Percentiles rank a stretch among this genome's conserved stretches.
Evolutionary conservation across 2,888 invertebrate species (phyloP).

Genomic region (Dynastes hyllus): DNA sequence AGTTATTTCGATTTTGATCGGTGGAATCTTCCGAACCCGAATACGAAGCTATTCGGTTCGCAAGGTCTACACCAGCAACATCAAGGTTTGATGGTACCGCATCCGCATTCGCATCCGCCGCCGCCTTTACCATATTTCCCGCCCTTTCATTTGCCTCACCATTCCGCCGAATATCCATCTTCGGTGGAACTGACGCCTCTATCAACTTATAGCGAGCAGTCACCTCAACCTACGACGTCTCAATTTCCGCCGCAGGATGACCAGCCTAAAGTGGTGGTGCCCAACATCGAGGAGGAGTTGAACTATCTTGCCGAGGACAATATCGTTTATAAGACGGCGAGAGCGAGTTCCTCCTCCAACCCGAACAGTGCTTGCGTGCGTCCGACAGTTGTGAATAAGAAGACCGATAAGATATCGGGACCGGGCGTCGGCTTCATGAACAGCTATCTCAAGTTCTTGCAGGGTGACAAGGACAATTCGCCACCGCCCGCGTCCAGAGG

Average conservation of each 20-base stretch:
- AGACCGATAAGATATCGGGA: slow-evolving; percentile 46
- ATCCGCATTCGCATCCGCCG: slow-evolving; percentile 77
- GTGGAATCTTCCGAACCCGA: slow-evolving; percentile 84
- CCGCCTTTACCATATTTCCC: slow-evolving; percentile 83
- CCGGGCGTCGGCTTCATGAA: slow-evolving; percentile 88
- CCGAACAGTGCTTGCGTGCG: slow-evolving; percentile 44
- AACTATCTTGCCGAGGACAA: slow-evolving; percentile 80
- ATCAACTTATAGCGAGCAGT: slow-evolving; percentile 73
- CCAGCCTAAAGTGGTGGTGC: slow-evolving; percentile 89
- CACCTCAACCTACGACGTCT: slow-evolving; percentile 53
- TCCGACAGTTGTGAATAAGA: slow-evolving; percentile 54
- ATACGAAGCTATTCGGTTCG: slow-evolving; percentile 80
- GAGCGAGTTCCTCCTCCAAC: slow-evolving; percentile 36
- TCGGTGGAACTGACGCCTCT: slow-evolving; percentile 80
- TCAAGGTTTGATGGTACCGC: slow-evolving; percentile 77
- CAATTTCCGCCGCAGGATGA: slow-evolving; percentile 70
- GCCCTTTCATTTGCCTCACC: slow-evolving; percentile 82
- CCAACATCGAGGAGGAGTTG: slow-evolving; percentile 91
- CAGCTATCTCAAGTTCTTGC: slow-evolving; percentile 89
- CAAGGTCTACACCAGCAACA: slow-evolving; percentile 69
- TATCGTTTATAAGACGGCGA: slow-evolving; percentile 51
- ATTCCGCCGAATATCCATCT: slow-evolving; percentile 78
- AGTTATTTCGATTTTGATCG: slow-evolving; percentile 87
- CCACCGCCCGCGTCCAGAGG: slow-evolving; percentile 83
- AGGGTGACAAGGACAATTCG: slow-evolving; percentile 87